Evolutionary conservation across 2,888 invertebrate species (phyloP), one percentile per base, ranked within the genome.

Genomic region (Stenchaetothrips biformis): DNA sequence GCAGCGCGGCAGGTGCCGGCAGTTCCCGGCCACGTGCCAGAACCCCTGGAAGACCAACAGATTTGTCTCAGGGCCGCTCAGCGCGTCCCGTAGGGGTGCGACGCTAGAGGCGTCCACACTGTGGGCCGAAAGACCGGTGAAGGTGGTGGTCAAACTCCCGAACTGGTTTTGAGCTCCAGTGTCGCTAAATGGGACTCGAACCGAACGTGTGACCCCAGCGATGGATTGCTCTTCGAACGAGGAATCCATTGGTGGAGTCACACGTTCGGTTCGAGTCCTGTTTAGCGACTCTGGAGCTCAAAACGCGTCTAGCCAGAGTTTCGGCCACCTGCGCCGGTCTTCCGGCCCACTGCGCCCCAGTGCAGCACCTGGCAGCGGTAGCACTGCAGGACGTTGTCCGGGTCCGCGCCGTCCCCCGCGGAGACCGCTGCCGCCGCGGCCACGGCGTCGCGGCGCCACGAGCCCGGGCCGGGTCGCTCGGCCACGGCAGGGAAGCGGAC

Each of bases 21-120:
- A 87, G 82, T 89, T 88, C 16, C 88, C 88, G 0, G 89, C 89
- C 8, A 89, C 87, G 83, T 89, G 89, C 89, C 89, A 89, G 83
- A 89, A 89, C 4, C 89, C 89, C 85, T 84, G 80, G 9, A 80
- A 79, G 27, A 79, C n/a, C 79, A 79, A 48, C 7, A 47, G 48
- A 78, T 11, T 37, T 18, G 11, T 8, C 8, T 18, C 3, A 18
- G 21, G 67, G 4, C 21, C 21, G 62, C 7, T 53, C 53, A 53
- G 53, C 8, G 13, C 8, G n/a, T n/a, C n/a, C n/a, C n/a, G n/a
- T n/a, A n/a, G n/a, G n/a, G n/a, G n/a, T n/a, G n/a, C n/a, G n/a
- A n/a, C n/a, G n/a, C n/a, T n/a, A n/a, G n/a, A n/a, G n/a, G n/a
- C n/a, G n/a, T n/a, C n/a, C n/a, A n/a, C n/a, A n/a, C n/a, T n/a